Conservation (phyloP, 2,797 vertebrate species). For the Carapus acus region DNA sequence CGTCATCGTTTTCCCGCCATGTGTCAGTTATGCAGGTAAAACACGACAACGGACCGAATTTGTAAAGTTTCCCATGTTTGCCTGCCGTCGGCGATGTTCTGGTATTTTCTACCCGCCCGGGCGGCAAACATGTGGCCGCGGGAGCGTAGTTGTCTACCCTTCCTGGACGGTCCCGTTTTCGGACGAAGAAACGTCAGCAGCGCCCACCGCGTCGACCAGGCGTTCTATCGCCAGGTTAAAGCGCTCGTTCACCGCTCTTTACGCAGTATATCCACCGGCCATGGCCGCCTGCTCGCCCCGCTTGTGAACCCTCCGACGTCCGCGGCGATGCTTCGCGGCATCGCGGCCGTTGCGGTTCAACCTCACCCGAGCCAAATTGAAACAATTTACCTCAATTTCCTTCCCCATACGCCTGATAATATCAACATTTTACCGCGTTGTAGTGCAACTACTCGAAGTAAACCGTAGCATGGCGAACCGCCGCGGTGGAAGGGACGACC, state of each 20-base stretch:
- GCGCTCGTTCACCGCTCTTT: conserved; percentile 7
- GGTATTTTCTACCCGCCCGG: conserved; percentile 17
- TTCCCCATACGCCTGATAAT: too few relatives aligned
- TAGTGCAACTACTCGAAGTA: not conserved
- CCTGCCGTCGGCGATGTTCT: conserved; percentile 3
- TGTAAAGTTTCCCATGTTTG: conserved; percentile 38
- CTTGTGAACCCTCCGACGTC: conserved; percentile 45
- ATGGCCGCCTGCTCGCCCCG: conserved; percentile 35
- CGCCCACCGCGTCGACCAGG: too few relatives aligned
- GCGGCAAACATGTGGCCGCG: conserved; percentile 43
- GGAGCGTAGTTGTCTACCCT: conserved; percentile 18
- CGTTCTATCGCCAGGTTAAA: conserved; percentile 9
- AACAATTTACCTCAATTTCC: too few relatives aligned
- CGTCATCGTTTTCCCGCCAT: not conserved
- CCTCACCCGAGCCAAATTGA: too few relatives aligned
- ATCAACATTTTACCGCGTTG: not conserved
- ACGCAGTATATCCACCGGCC: conserved; percentile 10
- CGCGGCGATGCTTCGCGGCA: conserved; percentile 20
- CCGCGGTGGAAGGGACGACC: too few relatives aligned
- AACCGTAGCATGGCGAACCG: too few relatives aligned
- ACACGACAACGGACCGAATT: not conserved
- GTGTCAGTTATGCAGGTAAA: conserved; percentile 1
- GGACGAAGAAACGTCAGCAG: conserved; percentile 12
- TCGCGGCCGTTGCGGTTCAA: conserved; percentile 13
- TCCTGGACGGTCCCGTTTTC: conserved; percentile 42